A percentile compares a stretch with the other conserved stretches of the same genome.
Conservation (phyloP, 2,113 vertebrate genomes). For the Sula dactylatra region DNA sequence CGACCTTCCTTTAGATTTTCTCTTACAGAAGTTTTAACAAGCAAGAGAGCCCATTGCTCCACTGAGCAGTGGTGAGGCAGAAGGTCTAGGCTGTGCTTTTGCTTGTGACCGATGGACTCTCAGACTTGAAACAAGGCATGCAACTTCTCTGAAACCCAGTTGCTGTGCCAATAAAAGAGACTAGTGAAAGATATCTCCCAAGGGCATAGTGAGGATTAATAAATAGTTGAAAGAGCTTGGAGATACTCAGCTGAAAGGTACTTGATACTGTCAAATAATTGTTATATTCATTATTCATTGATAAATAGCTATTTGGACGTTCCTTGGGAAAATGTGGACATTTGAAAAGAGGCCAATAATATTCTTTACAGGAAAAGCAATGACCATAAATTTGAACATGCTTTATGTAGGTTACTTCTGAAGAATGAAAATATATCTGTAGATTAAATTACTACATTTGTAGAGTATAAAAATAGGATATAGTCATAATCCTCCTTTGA, state of each 20-base stretch:
- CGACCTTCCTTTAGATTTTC: background rate
- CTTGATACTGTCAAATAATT: conserved; percentile 36
- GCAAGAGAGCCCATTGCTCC: background rate
- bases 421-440: conserved; percentile 47
- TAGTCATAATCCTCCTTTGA: conserved; percentile 36
- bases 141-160: background rate
- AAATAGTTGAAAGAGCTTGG: conserved; percentile 1
- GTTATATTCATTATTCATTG: background rate
- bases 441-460: conserved; percentile 58
- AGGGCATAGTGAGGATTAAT: background rate
- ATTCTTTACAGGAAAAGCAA: conserved; percentile 40
- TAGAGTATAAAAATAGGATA: conserved; percentile 59
- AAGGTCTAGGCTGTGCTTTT: background rate
- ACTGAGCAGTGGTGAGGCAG: background rate
- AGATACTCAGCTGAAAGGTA: conserved; percentile 27
- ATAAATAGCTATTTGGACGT: conserved; percentile 17
- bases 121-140: background rate
- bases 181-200: background rate
- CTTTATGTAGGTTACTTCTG: conserved; percentile 45
- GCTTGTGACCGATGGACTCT: background rate
- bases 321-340: conserved; percentile 42
- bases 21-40: background rate
- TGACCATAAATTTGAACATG: conserved; percentile 50
- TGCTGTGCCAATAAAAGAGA: background rate
- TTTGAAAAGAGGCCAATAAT: conserved; percentile 48